Conservation (phyloP, 2,888 invertebrate genomes). For the Drosophila buzzatii region DNA sequence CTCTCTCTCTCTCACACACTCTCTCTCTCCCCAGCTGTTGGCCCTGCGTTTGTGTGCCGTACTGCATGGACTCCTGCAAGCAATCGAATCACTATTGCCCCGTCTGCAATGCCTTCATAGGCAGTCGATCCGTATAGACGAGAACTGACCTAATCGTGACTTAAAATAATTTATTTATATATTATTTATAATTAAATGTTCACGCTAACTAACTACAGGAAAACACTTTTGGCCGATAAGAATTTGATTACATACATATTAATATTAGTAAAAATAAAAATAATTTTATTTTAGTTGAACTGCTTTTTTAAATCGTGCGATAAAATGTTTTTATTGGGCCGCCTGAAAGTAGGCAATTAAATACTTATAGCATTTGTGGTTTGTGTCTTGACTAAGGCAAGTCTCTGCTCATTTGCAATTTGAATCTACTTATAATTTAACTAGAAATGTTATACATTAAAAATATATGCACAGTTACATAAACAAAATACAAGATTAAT, state of each 20-base stretch:
- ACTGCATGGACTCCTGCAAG: constrained; percentile 46
- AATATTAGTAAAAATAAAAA: neutral
- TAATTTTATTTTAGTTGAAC: neutral
- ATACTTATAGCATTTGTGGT: neutral
- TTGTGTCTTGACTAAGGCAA: constrained; percentile 5
- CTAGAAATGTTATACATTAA: neutral
- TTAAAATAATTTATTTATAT: too few species aligned
- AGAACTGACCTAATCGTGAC: constrained; percentile 3
- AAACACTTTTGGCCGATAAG: neutral
- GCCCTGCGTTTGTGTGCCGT: constrained; percentile 47
- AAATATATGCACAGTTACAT: neutral
- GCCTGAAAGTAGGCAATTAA: neutral
- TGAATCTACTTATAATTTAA: neutral
- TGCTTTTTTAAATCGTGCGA: neutral
- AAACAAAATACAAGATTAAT: neutral
- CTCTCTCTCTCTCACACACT: too few species aligned
- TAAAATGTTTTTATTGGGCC: neutral
- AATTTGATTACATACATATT: neutral
- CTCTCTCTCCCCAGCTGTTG: constrained; percentile 34
- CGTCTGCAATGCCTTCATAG: constrained; percentile 34
- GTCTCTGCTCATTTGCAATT: neutral
- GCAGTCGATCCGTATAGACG: neutral
- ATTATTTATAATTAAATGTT: neutral
- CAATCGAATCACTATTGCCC: constrained; percentile 45
- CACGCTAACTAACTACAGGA: neutral